phyloP scores from a whole-genome alignment of 2,113 vertebrate species.

The Mugil cephalus region DNA sequence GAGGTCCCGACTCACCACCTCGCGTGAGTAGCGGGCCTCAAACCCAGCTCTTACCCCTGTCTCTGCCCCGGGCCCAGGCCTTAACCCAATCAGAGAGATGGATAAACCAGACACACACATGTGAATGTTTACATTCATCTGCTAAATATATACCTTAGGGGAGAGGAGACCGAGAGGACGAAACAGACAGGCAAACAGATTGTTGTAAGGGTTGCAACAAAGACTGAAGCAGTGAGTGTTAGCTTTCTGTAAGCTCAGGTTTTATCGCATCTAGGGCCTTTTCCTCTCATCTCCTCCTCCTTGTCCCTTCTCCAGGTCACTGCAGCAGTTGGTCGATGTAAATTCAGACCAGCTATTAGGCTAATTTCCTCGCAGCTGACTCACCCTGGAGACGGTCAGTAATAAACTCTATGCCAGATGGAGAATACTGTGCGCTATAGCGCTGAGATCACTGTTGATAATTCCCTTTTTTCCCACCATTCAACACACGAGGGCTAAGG shows the following conservation, averaged over 20 bases:
- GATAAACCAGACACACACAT: conserved; percentile 76
- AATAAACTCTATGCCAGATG: conserved; percentile 74
- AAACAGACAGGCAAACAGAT: conserved; percentile 35
- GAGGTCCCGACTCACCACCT: conserved; percentile 77
- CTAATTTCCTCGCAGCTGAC: conserved; percentile 74
- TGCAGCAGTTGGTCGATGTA: conserved; percentile 25
- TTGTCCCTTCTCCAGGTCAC: conserved; percentile 17
- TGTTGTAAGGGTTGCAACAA: conserved; percentile 12
- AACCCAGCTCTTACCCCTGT: conserved; percentile 34
- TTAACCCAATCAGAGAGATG: conserved; percentile 71
- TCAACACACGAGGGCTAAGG: conserved; percentile 47
- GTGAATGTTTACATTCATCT: conserved; percentile 76
- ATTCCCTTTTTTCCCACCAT: conserved; percentile 77
- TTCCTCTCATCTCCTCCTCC: conserved; percentile 12
- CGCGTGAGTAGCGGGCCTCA: conserved; percentile 58
- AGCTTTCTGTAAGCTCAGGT: conserved; percentile 6
- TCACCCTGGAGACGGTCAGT: conserved; percentile 59
- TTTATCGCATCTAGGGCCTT: not conserved
- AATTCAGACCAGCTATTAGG: conserved; percentile 71
- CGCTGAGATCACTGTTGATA: conserved; percentile 81
- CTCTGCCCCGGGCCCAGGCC: conserved; percentile 38
- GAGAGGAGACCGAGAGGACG: conserved; percentile 23
- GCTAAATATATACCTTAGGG: conserved; percentile 44
- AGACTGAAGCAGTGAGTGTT: conserved; percentile 2
- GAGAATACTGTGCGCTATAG: conserved; percentile 51